Conservation (phyloP, 2,888 invertebrate genomes). For the Megastigmus dorsalis region DNA sequence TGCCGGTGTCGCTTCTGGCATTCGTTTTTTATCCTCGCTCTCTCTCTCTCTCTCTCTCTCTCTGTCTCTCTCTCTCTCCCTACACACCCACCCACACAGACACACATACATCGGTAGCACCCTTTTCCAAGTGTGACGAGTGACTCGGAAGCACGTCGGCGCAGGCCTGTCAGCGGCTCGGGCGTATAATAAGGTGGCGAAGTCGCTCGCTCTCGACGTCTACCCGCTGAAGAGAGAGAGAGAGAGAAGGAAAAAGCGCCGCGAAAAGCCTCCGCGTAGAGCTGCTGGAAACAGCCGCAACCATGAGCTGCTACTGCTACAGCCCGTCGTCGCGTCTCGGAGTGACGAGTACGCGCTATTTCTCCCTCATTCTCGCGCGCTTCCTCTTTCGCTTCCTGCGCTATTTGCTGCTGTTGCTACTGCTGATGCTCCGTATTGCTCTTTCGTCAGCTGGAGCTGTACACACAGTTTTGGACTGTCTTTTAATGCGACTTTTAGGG, state of each 20-base stretch:
- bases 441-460: too few relatives aligned
- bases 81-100: not conserved
- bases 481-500: too few relatives aligned
- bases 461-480: too few relatives aligned
- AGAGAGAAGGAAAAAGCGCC: slow-evolving; percentile 47
- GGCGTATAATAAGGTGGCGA: slow-evolving; percentile 57
- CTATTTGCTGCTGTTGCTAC: too few relatives aligned
- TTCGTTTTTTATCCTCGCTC: not conserved
- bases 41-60: not conserved
- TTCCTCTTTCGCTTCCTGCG: slow-evolving; percentile 27
- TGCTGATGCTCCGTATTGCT: too few relatives aligned
- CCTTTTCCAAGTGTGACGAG: slow-evolving; percentile 47
- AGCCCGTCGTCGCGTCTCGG: slow-evolving; percentile 4
- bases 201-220: slow-evolving; percentile 51
- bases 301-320: too few relatives aligned
- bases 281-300: slow-evolving; percentile 45
- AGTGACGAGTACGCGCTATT: slow-evolving; percentile 67
- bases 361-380: slow-evolving; percentile 46
- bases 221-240: slow-evolving; percentile 39
- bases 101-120: too few relatives aligned
- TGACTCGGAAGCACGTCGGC: slow-evolving; percentile 50
- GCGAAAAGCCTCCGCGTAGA: slow-evolving; percentile 38
- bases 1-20: too few relatives aligned
- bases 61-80: not conserved
- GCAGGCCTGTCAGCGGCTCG: slow-evolving; percentile 52